These are phyloP conservation scores for Pseudochromis fuscus DNA, from an alignment of 2,797 vertebrate genomes.

Conservation along the genomic window DNA sequence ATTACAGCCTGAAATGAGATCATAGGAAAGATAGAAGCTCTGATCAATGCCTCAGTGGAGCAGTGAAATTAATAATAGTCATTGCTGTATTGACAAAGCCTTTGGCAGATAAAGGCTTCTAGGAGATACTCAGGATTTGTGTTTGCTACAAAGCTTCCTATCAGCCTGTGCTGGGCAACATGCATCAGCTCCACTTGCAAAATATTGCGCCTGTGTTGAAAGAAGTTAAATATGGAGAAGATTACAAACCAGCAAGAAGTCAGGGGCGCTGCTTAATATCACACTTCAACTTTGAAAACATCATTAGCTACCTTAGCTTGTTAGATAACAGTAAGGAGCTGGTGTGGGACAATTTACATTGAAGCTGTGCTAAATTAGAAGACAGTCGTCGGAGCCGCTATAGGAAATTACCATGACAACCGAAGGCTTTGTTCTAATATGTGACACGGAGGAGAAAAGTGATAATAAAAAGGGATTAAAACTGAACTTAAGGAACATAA, in stretches of 20 bases:
- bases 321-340: conserved; percentile 19
- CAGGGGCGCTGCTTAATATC: background rate
- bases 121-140: conserved; percentile 21
- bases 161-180: conserved; percentile 17
- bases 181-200: background rate
- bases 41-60: conserved; percentile 75
- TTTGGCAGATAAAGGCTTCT: conserved; percentile 54
- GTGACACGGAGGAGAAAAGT: conserved; percentile 2
- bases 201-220: conserved; percentile 12
- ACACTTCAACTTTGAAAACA: conserved; percentile 19
- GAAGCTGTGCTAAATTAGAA: conserved; percentile 24
- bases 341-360: conserved; percentile 5
- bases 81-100: conserved; percentile 69
- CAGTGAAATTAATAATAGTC: conserved; percentile 77
- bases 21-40: conserved; percentile 64
- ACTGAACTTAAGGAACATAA: conserved; percentile 5
- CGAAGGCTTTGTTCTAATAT: background rate
- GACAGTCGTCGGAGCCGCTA: background rate
- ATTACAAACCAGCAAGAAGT: conserved; percentile 24
- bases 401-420: conserved; percentile 20
- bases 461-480: conserved; percentile 11
- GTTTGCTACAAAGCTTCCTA: conserved; percentile 12
- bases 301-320: conserved; percentile 16
- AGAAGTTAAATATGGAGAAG: conserved; percentile 2
- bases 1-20: conserved; percentile 81